A percentile compares a stretch with the other conserved stretches of the same genome.
These are phyloP conservation scores for Caenorhabditis sp. DNA, from an alignment of 2,888 invertebrate genomes.

Conservation along the genomic window DNA sequence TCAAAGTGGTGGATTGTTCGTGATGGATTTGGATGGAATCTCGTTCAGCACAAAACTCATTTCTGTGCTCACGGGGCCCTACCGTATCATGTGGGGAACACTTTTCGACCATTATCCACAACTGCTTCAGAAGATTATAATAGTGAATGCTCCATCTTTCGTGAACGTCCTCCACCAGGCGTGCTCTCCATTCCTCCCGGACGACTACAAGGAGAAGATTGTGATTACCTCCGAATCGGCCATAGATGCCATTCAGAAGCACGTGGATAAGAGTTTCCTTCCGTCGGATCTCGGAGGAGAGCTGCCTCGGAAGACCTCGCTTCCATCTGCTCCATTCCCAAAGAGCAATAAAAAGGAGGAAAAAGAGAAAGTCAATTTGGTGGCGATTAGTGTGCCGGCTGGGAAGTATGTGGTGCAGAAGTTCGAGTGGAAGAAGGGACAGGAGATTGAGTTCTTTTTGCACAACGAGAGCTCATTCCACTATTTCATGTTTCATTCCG, in stretches of 20 bases:
- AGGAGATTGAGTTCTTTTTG: constrained; percentile 75
- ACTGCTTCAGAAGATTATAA: constrained; percentile 77
- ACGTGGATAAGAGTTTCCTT: constrained; percentile 44
- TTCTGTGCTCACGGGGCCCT: constrained; percentile 80
- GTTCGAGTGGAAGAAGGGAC: constrained; percentile 70
- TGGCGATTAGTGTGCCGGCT: constrained; percentile 68
- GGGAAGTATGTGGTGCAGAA: constrained; percentile 74
- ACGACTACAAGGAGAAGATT: constrained; percentile 76
- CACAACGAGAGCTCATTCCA: constrained; percentile 75
- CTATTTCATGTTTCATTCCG: constrained; percentile 69
- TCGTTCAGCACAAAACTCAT: constrained; percentile 77
- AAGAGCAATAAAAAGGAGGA: constrained; percentile 50
- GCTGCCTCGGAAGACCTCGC: constrained; percentile 33
- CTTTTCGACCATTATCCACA: constrained; percentile 82
- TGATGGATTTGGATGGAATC: constrained; percentile 80
- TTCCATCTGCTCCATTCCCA: constrained; percentile 70
- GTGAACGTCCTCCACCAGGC: constrained; percentile 81
- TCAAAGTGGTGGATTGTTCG: constrained; percentile 76
- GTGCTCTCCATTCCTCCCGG: constrained; percentile 80
- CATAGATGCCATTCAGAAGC: constrained; percentile 44
- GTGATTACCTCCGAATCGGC: constrained; percentile 65
- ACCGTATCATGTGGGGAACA: constrained; percentile 83
- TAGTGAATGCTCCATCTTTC: constrained; percentile 81
- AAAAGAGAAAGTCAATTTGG: constrained; percentile 59
- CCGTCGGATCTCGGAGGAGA: constrained; percentile 61